phyloP scores from a whole-genome alignment of 2,888 invertebrate genomes.

The Hypomecis punctinalis region DNA sequence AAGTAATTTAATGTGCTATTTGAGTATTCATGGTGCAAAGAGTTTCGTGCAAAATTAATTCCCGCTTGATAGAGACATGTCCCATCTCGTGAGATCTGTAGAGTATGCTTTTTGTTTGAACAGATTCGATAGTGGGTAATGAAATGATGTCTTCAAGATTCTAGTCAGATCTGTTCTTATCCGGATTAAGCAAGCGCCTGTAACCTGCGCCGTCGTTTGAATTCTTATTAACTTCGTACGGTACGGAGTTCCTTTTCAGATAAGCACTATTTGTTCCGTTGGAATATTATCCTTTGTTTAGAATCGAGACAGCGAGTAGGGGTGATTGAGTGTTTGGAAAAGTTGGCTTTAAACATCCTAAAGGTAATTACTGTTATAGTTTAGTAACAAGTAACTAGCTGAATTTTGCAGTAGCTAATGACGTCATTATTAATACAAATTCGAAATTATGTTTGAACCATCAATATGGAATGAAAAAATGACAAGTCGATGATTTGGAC shows the following conservation, averaged over 20 bases:
- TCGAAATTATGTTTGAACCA: too few relatives aligned
- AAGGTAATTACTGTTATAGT: too few relatives aligned
- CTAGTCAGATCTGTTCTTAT: slow-evolving; percentile 57
- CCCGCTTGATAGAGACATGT: too few relatives aligned
- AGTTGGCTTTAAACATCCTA: not conserved
- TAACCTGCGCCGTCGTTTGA: slow-evolving; percentile 69
- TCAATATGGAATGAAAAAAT: too few relatives aligned
- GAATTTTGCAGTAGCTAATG: too few relatives aligned
- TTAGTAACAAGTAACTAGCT: too few relatives aligned
- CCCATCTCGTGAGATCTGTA: not conserved
- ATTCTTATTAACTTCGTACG: slow-evolving; percentile 62
- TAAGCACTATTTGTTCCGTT: slow-evolving; percentile 67
- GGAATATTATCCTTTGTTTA: slow-evolving; percentile 43
- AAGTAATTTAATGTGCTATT: too few relatives aligned
- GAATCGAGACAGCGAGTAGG: slow-evolving; percentile 10
- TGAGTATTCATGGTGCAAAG: too few relatives aligned
- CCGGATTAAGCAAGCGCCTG: slow-evolving; percentile 69
- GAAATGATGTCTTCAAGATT: slow-evolving; percentile 67
- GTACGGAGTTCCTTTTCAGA: slow-evolving; percentile 56
- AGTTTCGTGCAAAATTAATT: too few relatives aligned
- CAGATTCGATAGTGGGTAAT: slow-evolving; percentile 66
- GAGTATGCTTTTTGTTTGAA: slow-evolving; percentile 62
- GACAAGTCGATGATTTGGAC: too few relatives aligned
- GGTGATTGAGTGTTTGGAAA: slow-evolving; percentile 19
- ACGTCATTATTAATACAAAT: too few relatives aligned